Conservation (phyloP, 2,797 vertebrate species). For the Gobionotothen gibberifrons region DNA sequence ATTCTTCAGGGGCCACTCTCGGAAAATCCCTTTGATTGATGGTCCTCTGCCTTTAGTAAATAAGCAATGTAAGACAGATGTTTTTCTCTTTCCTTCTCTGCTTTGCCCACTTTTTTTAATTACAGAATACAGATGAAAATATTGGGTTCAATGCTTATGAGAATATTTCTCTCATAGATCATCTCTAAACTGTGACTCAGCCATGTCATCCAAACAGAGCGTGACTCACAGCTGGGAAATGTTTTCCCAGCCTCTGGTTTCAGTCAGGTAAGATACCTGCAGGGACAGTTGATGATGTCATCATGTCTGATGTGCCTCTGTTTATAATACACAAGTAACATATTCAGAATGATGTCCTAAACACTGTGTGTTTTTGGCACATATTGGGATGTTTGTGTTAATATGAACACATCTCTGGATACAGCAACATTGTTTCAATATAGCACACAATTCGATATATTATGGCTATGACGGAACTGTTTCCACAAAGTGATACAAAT, state of each 20-base stretch:
- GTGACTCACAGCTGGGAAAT: constrained; percentile 53
- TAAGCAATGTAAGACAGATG: background rate
- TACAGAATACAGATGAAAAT: background rate
- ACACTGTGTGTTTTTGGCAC: background rate
- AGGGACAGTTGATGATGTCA: constrained; percentile 22
- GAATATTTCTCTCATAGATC: constrained; percentile 1
- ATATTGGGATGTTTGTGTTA: background rate
- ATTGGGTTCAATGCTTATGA: background rate
- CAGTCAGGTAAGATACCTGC: constrained; percentile 46
- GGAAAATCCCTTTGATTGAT: too few species aligned
- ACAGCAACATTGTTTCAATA: background rate
- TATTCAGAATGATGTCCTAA: background rate
- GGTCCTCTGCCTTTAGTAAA: background rate
- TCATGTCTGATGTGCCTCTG: background rate
- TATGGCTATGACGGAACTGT: background rate
- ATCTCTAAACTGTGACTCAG: constrained; percentile 54
- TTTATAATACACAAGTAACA: background rate
- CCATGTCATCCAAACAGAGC: background rate
- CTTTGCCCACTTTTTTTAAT: background rate
- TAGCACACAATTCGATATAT: background rate
- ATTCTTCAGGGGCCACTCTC: too few species aligned
- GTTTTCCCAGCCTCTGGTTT: constrained; percentile 56
- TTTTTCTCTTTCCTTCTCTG: background rate
- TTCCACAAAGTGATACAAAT: background rate
- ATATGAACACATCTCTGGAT: background rate